A percentile compares a stretch with the other conserved stretches of the same genome.
Evolutionary conservation across 2,888 invertebrate genomes (phyloP).

Genomic region (Xylota sylvarum): DNA sequence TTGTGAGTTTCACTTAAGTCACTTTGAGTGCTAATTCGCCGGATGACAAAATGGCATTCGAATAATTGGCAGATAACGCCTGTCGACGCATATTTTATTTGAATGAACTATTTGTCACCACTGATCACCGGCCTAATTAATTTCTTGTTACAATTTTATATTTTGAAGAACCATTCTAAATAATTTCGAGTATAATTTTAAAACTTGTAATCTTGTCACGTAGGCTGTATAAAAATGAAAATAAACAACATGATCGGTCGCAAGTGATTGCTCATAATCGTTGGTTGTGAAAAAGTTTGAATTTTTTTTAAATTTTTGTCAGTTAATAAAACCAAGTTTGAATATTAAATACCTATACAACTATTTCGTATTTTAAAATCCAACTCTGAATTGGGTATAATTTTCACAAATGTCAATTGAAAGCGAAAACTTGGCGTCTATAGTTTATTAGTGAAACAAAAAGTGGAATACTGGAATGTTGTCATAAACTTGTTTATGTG

Average conservation of each 20-base stretch:
- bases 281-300: too few relatives aligned
- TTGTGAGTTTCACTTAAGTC: slow-evolving; percentile 34
- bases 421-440: too few relatives aligned
- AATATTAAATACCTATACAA: too few relatives aligned
- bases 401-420: too few relatives aligned
- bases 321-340: too few relatives aligned
- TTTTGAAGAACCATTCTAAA: neutral
- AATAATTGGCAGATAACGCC: slow-evolving; percentile 26
- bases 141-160: neutral
- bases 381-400: too few relatives aligned
- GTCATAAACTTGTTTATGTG: too few relatives aligned
- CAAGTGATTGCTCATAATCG: neutral
- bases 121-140: neutral
- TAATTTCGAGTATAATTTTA: neutral
- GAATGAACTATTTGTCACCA: neutral
- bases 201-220: neutral
- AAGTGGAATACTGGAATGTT: too few relatives aligned
- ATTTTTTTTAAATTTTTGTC: too few relatives aligned
- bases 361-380: too few relatives aligned
- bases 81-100: neutral
- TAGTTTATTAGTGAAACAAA: too few relatives aligned
- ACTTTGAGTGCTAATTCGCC: slow-evolving; percentile 2
- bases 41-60: slow-evolving; percentile 14
- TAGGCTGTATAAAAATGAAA: neutral
- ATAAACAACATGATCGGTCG: neutral